Percentiles rank a stretch among this genome's conserved stretches.
Conservation (phyloP, 2,888 invertebrate species). For the Drosophila borealis region DNA sequence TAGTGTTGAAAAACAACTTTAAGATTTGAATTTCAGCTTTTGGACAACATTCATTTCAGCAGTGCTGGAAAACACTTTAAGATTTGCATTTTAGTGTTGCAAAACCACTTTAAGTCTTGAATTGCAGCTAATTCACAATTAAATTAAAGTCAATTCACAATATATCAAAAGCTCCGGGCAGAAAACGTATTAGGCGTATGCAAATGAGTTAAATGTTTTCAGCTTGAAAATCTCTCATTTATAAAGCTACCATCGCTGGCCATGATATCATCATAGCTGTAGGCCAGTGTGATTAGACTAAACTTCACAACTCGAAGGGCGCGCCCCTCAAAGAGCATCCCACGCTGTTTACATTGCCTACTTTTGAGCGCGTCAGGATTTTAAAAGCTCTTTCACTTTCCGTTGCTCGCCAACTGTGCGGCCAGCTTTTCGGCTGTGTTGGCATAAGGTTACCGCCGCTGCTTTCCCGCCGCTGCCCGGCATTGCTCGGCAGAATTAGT, state of each 20-base stretch:
- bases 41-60: no score
- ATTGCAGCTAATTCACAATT: no score
- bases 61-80: no score
- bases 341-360: constrained; percentile 32
- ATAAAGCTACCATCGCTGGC: not conserved
- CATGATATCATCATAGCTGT: constrained; percentile 6
- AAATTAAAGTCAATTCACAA: no score
- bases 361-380: constrained; percentile 46
- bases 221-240: not conserved
- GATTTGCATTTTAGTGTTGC: no score
- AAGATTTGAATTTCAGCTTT: no score
- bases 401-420: not conserved
- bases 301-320: constrained; percentile 28
- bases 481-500: constrained; percentile 51
- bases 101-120: no score
- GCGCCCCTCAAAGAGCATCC: constrained; percentile 5
- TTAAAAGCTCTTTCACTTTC: constrained; percentile 23
- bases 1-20: no score
- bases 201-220: constrained; percentile 1
- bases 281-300: constrained; percentile 11
- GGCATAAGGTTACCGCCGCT: constrained; percentile 28
- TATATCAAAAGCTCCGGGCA: no score
- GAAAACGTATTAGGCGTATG: not conserved
- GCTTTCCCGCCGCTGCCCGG: not conserved
- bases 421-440: constrained; percentile 28